phyloP scores from a whole-genome alignment of 2,797 vertebrate species.

The Sebastes diploproa region DNA sequence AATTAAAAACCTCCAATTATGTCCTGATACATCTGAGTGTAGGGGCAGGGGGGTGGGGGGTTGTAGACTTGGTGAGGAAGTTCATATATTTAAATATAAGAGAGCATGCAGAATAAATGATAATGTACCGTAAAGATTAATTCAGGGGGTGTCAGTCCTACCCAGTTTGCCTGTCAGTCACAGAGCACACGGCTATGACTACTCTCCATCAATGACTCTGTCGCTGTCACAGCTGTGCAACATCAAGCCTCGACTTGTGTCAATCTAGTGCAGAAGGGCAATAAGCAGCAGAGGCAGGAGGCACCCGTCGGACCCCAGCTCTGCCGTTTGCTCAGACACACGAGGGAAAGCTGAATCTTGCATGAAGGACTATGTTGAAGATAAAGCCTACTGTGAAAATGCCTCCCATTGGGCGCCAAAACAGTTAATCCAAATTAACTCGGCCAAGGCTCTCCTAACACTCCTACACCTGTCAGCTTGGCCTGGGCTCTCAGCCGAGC shows the following conservation, averaged over 20 bases:
- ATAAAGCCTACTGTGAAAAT: conserved; percentile 67
- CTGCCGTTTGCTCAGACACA: conserved; percentile 29
- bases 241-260: neutral
- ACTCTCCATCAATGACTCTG: neutral
- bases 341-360: conserved; percentile 41
- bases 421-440: conserved; percentile 75
- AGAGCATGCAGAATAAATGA: neutral
- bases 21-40: neutral
- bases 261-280: neutral
- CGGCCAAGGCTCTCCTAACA: conserved; percentile 54
- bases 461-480: conserved; percentile 72
- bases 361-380: conserved; percentile 39
- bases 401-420: conserved; percentile 40
- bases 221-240: conserved; percentile 11
- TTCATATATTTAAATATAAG: neutral
- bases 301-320: neutral
- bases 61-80: neutral
- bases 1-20: conserved; percentile 24
- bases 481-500: conserved; percentile 41
- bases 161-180: conserved; percentile 1
- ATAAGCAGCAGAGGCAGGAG: neutral
- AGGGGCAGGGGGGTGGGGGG: neutral
- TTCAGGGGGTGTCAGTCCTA: conserved; percentile 8
- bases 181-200: neutral
- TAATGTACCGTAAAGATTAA: neutral